Evolutionary conservation across 2,113 vertebrate species (phyloP).

Genomic region (Ictalurus furcatus): DNA sequence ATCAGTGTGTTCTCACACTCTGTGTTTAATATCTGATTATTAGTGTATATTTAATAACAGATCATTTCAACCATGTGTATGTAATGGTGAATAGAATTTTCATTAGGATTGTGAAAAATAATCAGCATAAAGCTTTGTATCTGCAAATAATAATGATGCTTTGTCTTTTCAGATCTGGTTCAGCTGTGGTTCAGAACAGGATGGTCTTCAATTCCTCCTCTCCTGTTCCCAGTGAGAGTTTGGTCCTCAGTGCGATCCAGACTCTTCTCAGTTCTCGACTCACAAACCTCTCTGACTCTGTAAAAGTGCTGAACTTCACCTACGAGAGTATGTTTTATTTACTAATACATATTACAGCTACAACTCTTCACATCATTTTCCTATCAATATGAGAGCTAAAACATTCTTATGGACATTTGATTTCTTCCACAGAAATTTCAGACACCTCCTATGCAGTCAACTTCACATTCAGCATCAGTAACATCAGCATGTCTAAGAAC

Average conservation of each 20-base stretch:
- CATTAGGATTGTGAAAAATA: background rate
- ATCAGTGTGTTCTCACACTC: background rate
- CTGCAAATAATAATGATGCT: too few species aligned
- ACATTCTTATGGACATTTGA: background rate
- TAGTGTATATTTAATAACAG: background rate
- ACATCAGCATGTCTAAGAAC: conserved; percentile 17
- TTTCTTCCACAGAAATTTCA: conserved; percentile 25
- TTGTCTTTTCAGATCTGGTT: conserved; percentile 3
- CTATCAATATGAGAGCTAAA: background rate
- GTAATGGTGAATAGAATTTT: background rate
- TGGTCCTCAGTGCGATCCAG: background rate
- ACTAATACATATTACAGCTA: background rate
- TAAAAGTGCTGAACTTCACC: conserved; percentile 8
- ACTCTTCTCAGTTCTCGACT: background rate
- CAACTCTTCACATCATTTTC: background rate
- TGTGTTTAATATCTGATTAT: background rate
- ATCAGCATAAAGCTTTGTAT: background rate
- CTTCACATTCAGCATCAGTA: background rate
- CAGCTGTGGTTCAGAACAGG: conserved; percentile 13
- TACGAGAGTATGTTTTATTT: conserved; percentile 24
- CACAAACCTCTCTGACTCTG: conserved; percentile 15
- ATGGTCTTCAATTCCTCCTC: conserved; percentile 33
- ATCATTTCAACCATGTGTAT: background rate
- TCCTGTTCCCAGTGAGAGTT: conserved; percentile 27
- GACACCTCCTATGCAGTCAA: conserved; percentile 9